These are phyloP conservation scores for Tetranychus piercei DNA, from an alignment of 2,888 invertebrate species.

Conservation along the genomic window DNA sequence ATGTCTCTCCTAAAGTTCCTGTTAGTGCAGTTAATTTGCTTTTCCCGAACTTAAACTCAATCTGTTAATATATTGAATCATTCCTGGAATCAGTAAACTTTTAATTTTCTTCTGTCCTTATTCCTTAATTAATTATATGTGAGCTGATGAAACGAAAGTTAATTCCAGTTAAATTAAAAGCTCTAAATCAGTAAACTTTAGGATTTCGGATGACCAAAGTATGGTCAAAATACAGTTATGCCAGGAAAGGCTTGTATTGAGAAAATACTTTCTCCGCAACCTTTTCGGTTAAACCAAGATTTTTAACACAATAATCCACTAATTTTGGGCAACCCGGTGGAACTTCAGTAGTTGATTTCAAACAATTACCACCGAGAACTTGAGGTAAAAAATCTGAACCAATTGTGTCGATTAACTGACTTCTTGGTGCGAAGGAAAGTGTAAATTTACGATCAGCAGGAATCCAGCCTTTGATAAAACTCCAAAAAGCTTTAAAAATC, in stretches of 20 bases:
- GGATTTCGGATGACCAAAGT: too few species aligned
- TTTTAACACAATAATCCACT: not conserved
- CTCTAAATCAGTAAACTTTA: too few species aligned
- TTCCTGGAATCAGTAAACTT: too few species aligned
- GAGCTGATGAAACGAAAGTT: too few species aligned
- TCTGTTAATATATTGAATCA: too few species aligned
- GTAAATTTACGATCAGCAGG: not conserved
- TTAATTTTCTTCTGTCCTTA: too few species aligned
- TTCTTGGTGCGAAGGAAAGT: not conserved
- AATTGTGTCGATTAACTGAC: not conserved
- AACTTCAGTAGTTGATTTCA: not conserved
- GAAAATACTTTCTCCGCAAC: not conserved
- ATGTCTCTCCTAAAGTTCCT: too few species aligned
- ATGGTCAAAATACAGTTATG: too few species aligned
- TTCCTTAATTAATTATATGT: too few species aligned
- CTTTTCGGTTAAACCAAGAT: not conserved
- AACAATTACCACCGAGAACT: conserved; percentile 10
- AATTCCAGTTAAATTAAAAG: too few species aligned
- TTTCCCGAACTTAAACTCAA: too few species aligned
- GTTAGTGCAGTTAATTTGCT: too few species aligned
- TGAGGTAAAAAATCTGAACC: conserved; percentile 1
- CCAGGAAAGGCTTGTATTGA: conserved; percentile 1
- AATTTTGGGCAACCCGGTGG: not conserved
- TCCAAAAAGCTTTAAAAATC: conserved; percentile 12
- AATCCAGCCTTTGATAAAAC: conserved; percentile 7